These are phyloP conservation scores for Anhinga anhinga DNA, from an alignment of 2,113 vertebrate genomes.

Conservation along the genomic window DNA sequence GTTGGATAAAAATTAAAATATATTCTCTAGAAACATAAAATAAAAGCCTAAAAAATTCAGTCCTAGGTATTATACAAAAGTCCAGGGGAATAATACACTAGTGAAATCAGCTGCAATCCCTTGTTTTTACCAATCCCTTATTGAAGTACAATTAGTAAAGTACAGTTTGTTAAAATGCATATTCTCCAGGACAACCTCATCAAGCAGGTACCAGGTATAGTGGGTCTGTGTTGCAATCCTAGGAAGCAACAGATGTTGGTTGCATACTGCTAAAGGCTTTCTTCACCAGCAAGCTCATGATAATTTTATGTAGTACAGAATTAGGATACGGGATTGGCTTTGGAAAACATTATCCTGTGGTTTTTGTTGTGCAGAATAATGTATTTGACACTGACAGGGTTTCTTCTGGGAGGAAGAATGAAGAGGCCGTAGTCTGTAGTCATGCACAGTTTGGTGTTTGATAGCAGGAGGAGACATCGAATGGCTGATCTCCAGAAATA, in stretches of 20 bases:
- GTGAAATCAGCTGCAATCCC: not conserved
- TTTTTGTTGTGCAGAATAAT: not conserved
- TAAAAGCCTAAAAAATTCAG: not conserved
- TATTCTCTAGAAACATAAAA: not conserved
- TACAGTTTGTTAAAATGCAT: not conserved
- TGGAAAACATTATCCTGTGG: not conserved
- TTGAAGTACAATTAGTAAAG: not conserved
- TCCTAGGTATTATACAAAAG: not conserved
- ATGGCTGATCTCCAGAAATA: not conserved
- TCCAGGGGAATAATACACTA: not conserved
- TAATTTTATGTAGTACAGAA: not conserved
- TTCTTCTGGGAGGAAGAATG: not conserved
- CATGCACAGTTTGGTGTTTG: not conserved
- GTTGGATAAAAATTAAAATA: accelerated
- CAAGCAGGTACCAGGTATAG: not conserved
- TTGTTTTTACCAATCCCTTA: not conserved
- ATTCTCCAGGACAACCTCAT: not conserved
- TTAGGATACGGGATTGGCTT: not conserved
- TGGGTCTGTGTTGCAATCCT: not conserved
- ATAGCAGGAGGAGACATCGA: not conserved
- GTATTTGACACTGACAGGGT: not conserved
- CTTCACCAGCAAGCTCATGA: not conserved
- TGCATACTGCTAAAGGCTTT: not conserved
- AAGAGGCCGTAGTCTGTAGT: not conserved
- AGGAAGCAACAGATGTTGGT: not conserved